Evolutionary conservation across 2,797 vertebrate species (phyloP), one percentile per base, ranked within the genome.

Genomic region (Megalops cyprinoides): DNA sequence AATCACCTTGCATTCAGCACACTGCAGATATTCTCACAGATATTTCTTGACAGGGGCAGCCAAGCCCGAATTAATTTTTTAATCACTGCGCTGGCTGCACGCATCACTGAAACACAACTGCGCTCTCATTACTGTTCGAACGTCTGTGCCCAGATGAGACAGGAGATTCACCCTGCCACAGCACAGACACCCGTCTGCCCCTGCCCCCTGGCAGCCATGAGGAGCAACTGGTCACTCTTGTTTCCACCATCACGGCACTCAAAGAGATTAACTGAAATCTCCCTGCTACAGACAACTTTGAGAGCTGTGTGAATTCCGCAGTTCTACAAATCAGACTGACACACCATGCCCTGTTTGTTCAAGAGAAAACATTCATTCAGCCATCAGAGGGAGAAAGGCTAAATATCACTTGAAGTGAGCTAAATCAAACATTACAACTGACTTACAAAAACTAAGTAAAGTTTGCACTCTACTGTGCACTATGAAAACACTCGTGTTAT

Each of bases 61-160:
- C n/a, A n/a, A n/a, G 67, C 20, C 62, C 20, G 6, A 71, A 39
- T 71, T 71, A 71, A n/a, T n/a, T 71, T 7, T 71, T 71, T 71
- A 71, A 71, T 2, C 20, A 6, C 6, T 71, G 39, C 44, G 39
- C 3, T 18, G 20, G 39, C 37, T 10, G 20, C 39, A 44, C 44
- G 67, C 37, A n/a, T n/a, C 37, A 44, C 67, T 71, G 62, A 65
- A 31, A 65, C 34, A 34, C 62, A 65, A 65, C 31, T 20, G 1
- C 31, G 37, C 62, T 31, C 62, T 65, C 62, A 65, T 18, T 14
- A 31, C 3, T 18, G 20, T 31, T 65, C 31, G 5, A 34, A 65
- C 15, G 31, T 31, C n/a, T n/a, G n/a, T n/a, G n/a, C 62, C 62
- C 4, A 14, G 62, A 5, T 31, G 28, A 60, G n/a, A 65, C 18